These are phyloP conservation scores for Danio tinwini DNA, from an alignment of 2,797 vertebrate species.

Conservation along the genomic window DNA sequence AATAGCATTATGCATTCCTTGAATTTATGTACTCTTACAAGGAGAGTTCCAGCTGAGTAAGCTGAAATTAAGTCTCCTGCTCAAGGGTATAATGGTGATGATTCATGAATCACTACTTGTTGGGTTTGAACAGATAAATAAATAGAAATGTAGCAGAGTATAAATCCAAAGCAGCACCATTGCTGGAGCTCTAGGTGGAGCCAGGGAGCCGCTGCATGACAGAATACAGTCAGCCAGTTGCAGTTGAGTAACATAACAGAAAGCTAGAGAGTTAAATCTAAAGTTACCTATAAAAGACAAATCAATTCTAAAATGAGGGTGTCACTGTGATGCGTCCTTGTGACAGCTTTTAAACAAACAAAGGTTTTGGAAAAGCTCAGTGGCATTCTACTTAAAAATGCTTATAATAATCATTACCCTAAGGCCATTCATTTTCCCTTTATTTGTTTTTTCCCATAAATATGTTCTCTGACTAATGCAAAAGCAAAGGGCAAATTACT, in stretches of 20 bases:
- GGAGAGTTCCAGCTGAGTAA: not conserved
- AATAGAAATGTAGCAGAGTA: not conserved
- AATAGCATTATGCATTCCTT: not conserved
- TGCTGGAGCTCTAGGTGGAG: constrained; percentile 35
- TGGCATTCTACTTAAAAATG: too few species aligned
- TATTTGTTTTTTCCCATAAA: too few species aligned
- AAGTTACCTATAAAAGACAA: not conserved
- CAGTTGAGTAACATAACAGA: not conserved
- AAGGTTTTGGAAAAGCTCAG: too few species aligned
- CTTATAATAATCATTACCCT: not conserved
- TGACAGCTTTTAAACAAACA: too few species aligned
- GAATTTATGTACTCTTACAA: not conserved
- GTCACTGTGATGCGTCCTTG: too few species aligned
- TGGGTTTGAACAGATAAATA: not conserved
- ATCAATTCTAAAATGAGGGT: not conserved
- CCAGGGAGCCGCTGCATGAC: constrained; percentile 13
- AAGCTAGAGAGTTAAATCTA: too few species aligned
- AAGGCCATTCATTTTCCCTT: too few species aligned
- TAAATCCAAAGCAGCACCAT: not conserved
- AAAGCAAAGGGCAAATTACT: not conserved
- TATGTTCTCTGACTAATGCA: not conserved
- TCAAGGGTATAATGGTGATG: not conserved
- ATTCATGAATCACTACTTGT: not conserved
- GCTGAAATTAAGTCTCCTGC: not conserved
- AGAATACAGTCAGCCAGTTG: not conserved